Evolutionary conservation across 2,797 vertebrate genomes (phyloP).

Genomic region (Gallinago stenura): DNA sequence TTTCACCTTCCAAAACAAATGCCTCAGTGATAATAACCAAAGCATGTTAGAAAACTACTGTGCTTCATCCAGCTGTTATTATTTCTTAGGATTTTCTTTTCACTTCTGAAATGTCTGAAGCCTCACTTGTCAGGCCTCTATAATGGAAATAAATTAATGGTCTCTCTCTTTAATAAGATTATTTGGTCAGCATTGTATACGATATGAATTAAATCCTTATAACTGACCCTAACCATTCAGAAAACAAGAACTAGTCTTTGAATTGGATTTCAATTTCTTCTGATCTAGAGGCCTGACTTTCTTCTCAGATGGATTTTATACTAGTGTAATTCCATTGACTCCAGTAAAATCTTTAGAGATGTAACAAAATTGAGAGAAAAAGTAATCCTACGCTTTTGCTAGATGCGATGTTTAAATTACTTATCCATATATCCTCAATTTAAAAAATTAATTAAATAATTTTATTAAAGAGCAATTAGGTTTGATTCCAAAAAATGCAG

Average conservation of each 20-base stretch:
- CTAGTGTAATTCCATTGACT: not conserved
- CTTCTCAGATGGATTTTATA: not conserved
- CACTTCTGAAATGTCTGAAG: not conserved
- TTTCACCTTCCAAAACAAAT: conserved; percentile 6
- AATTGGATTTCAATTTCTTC: not conserved
- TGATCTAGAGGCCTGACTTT: not conserved
- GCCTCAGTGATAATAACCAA: not conserved
- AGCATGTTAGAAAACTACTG: not conserved
- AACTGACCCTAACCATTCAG: not conserved
- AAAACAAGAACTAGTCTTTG: not conserved
- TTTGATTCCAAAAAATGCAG: not conserved
- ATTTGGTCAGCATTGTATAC: conserved; percentile 4
- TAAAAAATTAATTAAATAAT: not conserved
- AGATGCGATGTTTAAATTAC: not conserved
- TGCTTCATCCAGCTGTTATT: conserved; percentile 8
- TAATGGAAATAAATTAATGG: not conserved
- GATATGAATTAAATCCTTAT: not conserved
- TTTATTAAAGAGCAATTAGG: not conserved
- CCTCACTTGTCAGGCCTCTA: not conserved
- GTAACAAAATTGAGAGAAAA: not conserved
- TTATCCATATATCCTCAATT: not conserved
- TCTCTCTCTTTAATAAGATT: not conserved
- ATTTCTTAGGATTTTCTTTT: conserved; percentile 15
- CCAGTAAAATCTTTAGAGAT: not conserved
- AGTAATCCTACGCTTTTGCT: not conserved